Percentiles rank a stretch among this genome's conserved stretches.
phyloP scores from a whole-genome alignment of 2,888 invertebrate genomes.

The Imbricaverruca yamaguchii region DNA sequence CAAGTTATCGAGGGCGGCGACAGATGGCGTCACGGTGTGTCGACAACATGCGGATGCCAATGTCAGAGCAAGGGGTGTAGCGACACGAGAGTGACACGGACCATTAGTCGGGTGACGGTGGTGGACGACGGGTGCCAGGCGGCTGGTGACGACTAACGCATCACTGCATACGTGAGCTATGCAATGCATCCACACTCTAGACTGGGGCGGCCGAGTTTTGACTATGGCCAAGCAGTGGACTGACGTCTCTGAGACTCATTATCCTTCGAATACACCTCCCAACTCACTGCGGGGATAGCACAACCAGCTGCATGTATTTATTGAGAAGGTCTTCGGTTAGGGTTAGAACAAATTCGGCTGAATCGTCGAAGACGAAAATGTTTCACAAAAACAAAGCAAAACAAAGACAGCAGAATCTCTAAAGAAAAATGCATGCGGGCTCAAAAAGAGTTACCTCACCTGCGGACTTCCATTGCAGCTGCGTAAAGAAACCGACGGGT shows the following conservation, averaged over 20 bases:
- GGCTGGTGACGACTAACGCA: not conserved
- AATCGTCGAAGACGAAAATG: too few species aligned
- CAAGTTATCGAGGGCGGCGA: slow-evolving; percentile 12
- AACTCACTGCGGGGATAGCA: not conserved
- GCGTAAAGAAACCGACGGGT: not conserved
- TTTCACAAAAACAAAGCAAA: too few species aligned
- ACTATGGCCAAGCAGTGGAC: too few species aligned
- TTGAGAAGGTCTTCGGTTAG: not conserved
- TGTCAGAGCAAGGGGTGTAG: not conserved
- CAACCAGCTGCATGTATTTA: not conserved
- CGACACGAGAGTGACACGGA: not conserved
- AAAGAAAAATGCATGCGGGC: not conserved
- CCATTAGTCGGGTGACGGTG: not conserved
- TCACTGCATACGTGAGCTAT: not conserved
- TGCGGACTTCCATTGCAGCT: not conserved
- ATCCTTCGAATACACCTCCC: not conserved
- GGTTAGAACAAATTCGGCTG: not conserved
- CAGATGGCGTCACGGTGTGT: not conserved
- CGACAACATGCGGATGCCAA: slow-evolving; percentile 5
- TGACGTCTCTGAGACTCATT: not conserved
- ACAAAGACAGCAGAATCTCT: too few species aligned
- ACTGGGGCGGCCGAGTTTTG: too few species aligned
- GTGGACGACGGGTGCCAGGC: not conserved
- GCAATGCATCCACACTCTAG: not conserved
- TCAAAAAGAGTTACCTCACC: not conserved